Conservation (phyloP, 1,140 invertebrate species). For the Cydia fagiglandana region DNA sequence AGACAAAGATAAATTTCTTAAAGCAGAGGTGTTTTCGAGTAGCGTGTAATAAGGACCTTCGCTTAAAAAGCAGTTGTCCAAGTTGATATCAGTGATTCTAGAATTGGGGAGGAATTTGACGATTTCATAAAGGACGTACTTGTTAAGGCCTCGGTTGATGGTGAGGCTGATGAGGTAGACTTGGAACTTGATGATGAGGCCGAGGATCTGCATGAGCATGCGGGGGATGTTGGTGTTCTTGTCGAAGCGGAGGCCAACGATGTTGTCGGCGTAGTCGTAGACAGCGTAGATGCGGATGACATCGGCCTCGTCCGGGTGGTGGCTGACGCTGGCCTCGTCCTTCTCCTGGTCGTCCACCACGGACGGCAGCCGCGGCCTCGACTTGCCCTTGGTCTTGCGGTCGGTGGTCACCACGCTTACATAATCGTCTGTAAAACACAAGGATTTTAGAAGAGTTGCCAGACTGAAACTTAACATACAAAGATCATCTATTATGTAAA, state of each 20-base stretch:
- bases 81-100: constrained; percentile 41
- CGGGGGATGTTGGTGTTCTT: constrained; percentile 31
- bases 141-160: constrained; percentile 35
- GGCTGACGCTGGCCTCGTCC: constrained; percentile 26
- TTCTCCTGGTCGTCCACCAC: neutral
- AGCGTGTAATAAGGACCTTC: constrained; percentile 57
- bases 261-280: constrained; percentile 29
- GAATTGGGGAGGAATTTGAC: constrained; percentile 28
- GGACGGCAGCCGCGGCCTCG: neutral
- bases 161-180: constrained; percentile 13
- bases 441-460: neutral
- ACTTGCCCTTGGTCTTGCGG: constrained; percentile 6
- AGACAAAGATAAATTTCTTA: constrained; percentile 54
- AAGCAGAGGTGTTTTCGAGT: constrained; percentile 39
- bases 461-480: too few relatives aligned
- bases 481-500: too few relatives aligned
- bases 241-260: constrained; percentile 36
- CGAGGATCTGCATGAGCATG: constrained; percentile 35
- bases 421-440: neutral
- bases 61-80: constrained; percentile 50
- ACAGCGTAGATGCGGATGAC: constrained; percentile 21
- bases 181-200: constrained; percentile 33
- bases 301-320: constrained; percentile 18
- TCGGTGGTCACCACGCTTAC: neutral
- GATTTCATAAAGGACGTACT: constrained; percentile 34